Base-by-base conservation (phyloP, 2,888 invertebrate species). In the Thereva unica region DNA sequence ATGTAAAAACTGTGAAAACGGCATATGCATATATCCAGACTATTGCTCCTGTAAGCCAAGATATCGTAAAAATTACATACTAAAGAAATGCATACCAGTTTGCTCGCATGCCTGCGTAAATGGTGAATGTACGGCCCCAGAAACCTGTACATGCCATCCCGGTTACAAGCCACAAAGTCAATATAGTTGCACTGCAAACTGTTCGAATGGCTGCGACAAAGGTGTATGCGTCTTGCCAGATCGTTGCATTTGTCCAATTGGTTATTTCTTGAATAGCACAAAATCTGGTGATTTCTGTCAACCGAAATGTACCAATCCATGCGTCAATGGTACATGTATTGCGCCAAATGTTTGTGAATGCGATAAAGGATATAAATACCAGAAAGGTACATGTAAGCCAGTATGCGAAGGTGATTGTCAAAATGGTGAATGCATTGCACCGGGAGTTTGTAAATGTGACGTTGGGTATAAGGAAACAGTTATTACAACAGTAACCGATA, bases 11-110 rank as follows among this genome's bases (percentile, higher is more conserved):
- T 84, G 84, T 70, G 69, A 70, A 1, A 78, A 84, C 68, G 83
- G 82, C 0, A 74, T 81, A 41, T 89, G 88, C 73, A 80, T 83
- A 3, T 82, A 80, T 2, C 85, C 85, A 0, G 83, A 84, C 61
- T 77, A 81, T 0, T 89, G 89, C 74, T 79, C 77, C 7, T 89
- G 89, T 73, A 77, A 82, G 10, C 72, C 78, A 2, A 87, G 86
- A 42, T 73, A 73, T 40, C 72, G 65, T 3, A 71, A 71, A 10
- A 7, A 37, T 7, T 4, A 6, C 0, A 40, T 35, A 7, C 6
- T 50, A 7, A 35, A 38, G 9, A 56, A 59, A 3, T 80, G 80
- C 64, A 68, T 74, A 45, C 78, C 79, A 1, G 34, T 73, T 0
- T 79, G 79, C 67, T 73, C 74, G 47, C 74, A 74, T 4, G 41